phyloP scores from a whole-genome alignment of 2,113 vertebrate genomes.

The Baryphthengus martii region DNA sequence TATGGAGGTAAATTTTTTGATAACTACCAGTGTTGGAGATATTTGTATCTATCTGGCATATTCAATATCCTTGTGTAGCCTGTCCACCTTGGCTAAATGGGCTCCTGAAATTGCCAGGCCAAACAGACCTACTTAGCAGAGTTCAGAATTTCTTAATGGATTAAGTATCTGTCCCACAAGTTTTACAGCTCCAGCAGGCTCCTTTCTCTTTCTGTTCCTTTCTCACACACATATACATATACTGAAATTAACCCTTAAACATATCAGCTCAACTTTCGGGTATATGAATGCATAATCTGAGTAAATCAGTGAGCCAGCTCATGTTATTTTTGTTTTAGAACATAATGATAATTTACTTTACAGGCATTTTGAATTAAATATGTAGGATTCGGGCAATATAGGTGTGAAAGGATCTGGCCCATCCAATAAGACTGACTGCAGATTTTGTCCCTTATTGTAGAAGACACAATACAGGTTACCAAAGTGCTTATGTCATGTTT shows the following conservation, averaged over 20 bases:
- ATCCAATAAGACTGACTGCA: neutral
- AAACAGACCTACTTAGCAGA: neutral
- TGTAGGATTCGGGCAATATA: neutral
- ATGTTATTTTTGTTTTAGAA: neutral
- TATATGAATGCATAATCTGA: neutral
- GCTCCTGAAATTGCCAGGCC: conserved; percentile 6
- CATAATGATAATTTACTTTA: neutral
- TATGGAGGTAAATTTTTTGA: neutral
- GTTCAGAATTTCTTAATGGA: neutral
- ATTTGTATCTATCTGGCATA: neutral
- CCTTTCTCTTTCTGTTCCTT: neutral
- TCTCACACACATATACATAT: neutral
- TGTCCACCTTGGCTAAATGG: neutral
- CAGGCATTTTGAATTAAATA: neutral
- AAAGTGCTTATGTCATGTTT: neutral
- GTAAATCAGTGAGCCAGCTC: neutral
- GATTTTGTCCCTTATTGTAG: neutral
- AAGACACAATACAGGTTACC: neutral
- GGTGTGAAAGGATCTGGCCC: neutral
- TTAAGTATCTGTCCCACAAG: neutral
- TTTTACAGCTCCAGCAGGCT: neutral
- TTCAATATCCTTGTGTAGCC: neutral
- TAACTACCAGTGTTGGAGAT: conserved; percentile 9
- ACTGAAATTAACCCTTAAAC: neutral
- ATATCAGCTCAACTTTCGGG: neutral